phyloP scores from a whole-genome alignment of 2,888 invertebrate species.

The Seira ritae region DNA sequence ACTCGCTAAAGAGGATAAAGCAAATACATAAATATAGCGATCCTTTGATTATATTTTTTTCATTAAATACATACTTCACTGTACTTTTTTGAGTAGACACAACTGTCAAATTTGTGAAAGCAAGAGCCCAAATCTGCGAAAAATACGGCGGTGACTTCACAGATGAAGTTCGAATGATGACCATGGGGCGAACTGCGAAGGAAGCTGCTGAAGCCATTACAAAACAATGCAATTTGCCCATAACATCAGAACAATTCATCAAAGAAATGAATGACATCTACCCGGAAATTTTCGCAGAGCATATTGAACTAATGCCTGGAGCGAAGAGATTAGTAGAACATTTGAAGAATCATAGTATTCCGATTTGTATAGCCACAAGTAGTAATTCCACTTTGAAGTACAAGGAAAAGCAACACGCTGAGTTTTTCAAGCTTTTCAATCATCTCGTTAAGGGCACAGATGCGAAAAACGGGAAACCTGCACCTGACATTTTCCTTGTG shows the following conservation, averaged over 20 bases:
- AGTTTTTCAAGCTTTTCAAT: conserved; percentile 83
- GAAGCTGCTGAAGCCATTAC: conserved; percentile 74
- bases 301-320: conserved; percentile 76
- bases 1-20: background rate
- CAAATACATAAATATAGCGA: conserved; percentile 27
- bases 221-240: conserved; percentile 75
- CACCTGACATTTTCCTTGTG: conserved; percentile 90
- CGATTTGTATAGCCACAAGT: conserved; percentile 92
- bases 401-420: conserved; percentile 82
- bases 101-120: conserved; percentile 76
- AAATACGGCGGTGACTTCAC: conserved; percentile 76
- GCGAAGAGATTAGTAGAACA: conserved; percentile 82
- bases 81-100: no score
- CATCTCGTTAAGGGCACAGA: conserved; percentile 89
- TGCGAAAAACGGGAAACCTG: conserved; percentile 90
- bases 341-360: conserved; percentile 84
- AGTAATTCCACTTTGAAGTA: conserved; percentile 84
- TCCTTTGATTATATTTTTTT: background rate
- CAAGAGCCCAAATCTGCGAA: conserved; percentile 73
- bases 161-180: conserved; percentile 76
- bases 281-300: conserved; percentile 75
- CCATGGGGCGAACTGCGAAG: conserved; percentile 74
- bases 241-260: conserved; percentile 76
- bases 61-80: no score
- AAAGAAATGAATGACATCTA: conserved; percentile 75